Evolutionary conservation across 2,113 vertebrate species (phyloP), one percentile per base, ranked within the genome.

Genomic region (Amazona vittata): DNA sequence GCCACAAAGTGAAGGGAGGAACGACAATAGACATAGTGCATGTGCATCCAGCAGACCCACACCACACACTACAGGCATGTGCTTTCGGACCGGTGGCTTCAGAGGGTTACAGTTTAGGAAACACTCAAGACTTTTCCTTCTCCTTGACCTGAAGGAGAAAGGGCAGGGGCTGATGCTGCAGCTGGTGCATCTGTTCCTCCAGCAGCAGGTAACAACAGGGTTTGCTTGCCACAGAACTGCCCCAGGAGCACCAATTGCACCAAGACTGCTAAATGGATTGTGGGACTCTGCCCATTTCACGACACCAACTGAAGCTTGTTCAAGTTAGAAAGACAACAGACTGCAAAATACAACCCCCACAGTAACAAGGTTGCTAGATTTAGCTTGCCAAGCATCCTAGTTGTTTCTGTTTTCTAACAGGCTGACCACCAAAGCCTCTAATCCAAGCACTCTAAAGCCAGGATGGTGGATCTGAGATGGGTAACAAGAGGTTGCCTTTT

Each of bases 11-110:
- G 12, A 62, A 11, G 62, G 57, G 83, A 80, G 83, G 83, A 73
- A 79, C 28, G 67, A 95, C 78, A 88, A 91, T 70, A 68, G 91
- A 96, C 47, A 31, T 71, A 96, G 49, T 94, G 84, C 41, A 14
- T 90, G 89, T 84, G 89, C 31, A 94, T 97, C 94, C 96, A 96
- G 97, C 87, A 95, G 96, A 97, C 95, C 95, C 95, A 96, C 79
- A 97, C 74, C 96, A 97, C 93, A 97, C 63, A 15, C 87, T 41
- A 97, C 96, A 98, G 96, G 96, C 97, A 98, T 97, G 97, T 97
- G 94, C 55, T 97, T 97, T 96, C 86, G 82, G 96, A 96, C 91
- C 65, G 6, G 89, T 95, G 94, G 80, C 91, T 92, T 93, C 68
- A 2, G 89, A 97, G 59, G 94, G 78, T 93, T 88, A 96, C 89